A percentile compares a stretch with the other conserved stretches of the same genome.
Evolutionary conservation across 2,888 invertebrate genomes (phyloP).

Genomic region (Calliopum simillimum): DNA sequence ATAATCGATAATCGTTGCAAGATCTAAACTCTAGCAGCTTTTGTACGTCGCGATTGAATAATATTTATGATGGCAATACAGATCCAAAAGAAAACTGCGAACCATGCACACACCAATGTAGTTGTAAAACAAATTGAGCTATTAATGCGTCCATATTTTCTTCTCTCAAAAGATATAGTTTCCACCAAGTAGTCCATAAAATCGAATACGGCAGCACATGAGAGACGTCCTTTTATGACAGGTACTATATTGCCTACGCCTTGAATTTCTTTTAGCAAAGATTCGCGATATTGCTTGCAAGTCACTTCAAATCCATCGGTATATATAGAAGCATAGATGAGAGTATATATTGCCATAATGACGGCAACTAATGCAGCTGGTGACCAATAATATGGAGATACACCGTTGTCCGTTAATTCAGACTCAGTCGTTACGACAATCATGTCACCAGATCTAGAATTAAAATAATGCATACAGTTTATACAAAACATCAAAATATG

Average conservation of each 20-base stretch:
- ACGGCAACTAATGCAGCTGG: constrained; percentile 73
- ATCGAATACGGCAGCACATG: constrained; percentile 81
- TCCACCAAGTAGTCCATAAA: constrained; percentile 87
- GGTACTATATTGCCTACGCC: constrained; percentile 66
- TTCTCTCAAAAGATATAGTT: constrained; percentile 73
- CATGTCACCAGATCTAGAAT: constrained; percentile 75
- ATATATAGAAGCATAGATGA: constrained; percentile 76
- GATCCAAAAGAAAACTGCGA: constrained; percentile 72
- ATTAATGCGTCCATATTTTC: constrained; percentile 77
- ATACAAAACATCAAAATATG: no score
- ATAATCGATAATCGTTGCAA: neutral
- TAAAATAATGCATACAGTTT: neutral
- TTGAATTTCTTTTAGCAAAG: constrained; percentile 71
- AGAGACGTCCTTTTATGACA: constrained; percentile 70
- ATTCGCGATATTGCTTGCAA: constrained; percentile 80
- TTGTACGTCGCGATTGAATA: constrained; percentile 68
- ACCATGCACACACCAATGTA: constrained; percentile 75
- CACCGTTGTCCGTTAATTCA: constrained; percentile 71
- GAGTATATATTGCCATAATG: constrained; percentile 74
- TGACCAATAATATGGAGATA: constrained; percentile 78
- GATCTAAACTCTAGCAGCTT: constrained; percentile 58
- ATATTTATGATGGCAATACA: constrained; percentile 70
- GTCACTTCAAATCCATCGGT: constrained; percentile 81
- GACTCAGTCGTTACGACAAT: constrained; percentile 75
- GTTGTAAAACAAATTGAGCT: constrained; percentile 77